Percentiles rank a stretch among this genome's conserved stretches.
phyloP scores from a whole-genome alignment of 2,797 vertebrate genomes.

The Nasua narica region DNA sequence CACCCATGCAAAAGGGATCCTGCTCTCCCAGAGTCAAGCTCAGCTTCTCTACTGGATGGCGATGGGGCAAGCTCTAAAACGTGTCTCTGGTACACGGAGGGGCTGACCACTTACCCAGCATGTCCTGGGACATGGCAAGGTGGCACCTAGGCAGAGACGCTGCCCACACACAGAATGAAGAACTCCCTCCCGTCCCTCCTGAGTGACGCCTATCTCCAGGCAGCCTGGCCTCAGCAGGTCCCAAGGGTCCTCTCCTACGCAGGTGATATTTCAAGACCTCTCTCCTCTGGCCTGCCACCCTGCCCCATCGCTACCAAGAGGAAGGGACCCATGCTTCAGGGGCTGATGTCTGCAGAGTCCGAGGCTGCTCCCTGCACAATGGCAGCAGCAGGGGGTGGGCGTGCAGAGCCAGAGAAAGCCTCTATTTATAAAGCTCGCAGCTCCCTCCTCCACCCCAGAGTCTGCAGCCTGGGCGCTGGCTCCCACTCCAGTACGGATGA shows the following conservation, averaged over 20 bases:
- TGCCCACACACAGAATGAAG: neutral
- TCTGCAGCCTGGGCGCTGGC: neutral
- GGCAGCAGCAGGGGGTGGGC: constrained; percentile 61
- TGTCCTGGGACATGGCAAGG: neutral
- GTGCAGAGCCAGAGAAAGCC: constrained; percentile 66
- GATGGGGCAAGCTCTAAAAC: neutral
- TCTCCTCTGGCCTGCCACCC: neutral
- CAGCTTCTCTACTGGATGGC: neutral
- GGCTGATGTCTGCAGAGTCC: neutral
- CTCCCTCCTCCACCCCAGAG: constrained; percentile 56
- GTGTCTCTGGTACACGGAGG: neutral
- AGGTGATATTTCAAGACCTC: neutral
- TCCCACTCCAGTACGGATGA: neutral
- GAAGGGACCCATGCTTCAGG: neutral
- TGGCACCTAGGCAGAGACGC: neutral
- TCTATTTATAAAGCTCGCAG: constrained; percentile 70
- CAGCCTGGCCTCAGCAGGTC: neutral
- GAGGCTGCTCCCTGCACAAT: constrained; percentile 15
- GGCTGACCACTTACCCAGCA: neutral
- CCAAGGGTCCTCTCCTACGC: neutral
- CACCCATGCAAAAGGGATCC: neutral
- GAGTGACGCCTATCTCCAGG: neutral
- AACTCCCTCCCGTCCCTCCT: neutral
- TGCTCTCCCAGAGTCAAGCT: neutral
- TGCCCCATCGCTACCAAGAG: neutral